Conservation (phyloP, 2,888 invertebrate species). For the Smittia aterrima region DNA sequence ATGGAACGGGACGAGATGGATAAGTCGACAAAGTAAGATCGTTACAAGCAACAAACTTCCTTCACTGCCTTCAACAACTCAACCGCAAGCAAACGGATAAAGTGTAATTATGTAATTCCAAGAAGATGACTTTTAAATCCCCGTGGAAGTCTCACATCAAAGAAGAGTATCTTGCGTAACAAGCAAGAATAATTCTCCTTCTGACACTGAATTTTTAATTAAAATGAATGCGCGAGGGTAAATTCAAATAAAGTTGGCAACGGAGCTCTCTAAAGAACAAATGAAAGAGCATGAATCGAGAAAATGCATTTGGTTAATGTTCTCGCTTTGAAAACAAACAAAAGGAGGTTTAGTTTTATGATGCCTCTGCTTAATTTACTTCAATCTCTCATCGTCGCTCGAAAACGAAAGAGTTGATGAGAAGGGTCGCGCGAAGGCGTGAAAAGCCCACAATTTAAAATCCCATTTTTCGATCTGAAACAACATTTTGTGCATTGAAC, state of each 20-base stretch:
- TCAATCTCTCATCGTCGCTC: not conserved
- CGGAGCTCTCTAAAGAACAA: not conserved
- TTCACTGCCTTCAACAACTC: too few species aligned
- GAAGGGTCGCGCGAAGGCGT: constrained; percentile 20
- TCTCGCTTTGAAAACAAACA: constrained; percentile 1
- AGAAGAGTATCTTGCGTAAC: too few species aligned
- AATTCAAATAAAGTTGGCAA: not conserved
- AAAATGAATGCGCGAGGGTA: not conserved
- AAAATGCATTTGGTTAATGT: not conserved
- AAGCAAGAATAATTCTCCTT: too few species aligned
- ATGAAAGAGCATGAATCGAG: not conserved
- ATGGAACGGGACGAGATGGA: too few species aligned
- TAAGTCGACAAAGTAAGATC: too few species aligned
- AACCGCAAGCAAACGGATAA: too few species aligned
- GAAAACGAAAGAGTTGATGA: not conserved
- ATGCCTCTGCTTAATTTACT: constrained; percentile 1
- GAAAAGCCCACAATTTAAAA: constrained; percentile 6
- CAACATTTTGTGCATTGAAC: too few species aligned
- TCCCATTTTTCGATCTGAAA: not conserved
- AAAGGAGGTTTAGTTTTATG: not conserved
- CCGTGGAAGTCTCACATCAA: too few species aligned
- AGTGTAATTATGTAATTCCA: too few species aligned
- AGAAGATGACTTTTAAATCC: too few species aligned
- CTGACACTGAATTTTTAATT: not conserved
- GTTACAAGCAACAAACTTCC: too few species aligned